Conservation (phyloP, 1,140 invertebrate genomes). For the Arion vulgaris region DNA sequence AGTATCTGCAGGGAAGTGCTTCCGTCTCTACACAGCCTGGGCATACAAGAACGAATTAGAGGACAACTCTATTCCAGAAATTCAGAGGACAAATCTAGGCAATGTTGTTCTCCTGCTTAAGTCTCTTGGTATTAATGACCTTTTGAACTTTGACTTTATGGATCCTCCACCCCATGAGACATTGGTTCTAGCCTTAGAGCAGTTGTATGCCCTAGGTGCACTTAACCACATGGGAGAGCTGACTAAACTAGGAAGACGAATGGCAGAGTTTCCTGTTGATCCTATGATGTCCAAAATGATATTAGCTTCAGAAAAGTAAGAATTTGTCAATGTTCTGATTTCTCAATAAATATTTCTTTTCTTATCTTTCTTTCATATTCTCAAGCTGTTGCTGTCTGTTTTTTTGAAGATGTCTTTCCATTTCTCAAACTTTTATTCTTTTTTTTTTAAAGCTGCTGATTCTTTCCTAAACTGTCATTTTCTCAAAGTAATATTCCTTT, state of each 20-base stretch:
- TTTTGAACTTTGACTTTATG: constrained; percentile 98
- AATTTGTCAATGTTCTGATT: neutral
- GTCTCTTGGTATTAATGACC: constrained; percentile 86
- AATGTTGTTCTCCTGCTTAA: constrained; percentile 73
- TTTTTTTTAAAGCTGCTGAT: too few relatives aligned
- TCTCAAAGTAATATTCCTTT: too few relatives aligned
- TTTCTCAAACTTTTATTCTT: too few relatives aligned
- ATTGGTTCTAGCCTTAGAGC: constrained; percentile 93
- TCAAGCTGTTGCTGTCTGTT: too few relatives aligned
- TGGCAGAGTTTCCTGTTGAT: constrained; percentile 99
- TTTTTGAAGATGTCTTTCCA: too few relatives aligned
- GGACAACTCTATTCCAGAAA: constrained; percentile 96
- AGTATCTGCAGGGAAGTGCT: constrained; percentile 89
- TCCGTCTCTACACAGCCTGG: constrained; percentile 91
- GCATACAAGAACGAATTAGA: constrained; percentile 98
- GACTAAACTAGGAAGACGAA: constrained; percentile 95
- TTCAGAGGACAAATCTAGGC: constrained; percentile 71
- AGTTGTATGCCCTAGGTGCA: constrained; percentile 97
- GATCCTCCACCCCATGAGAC: constrained; percentile 99
- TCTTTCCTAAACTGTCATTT: too few relatives aligned
- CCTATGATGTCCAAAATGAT: constrained; percentile 99
- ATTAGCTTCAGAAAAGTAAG: constrained; percentile 93
- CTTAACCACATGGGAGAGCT: constrained; percentile 97
- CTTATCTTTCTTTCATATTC: too few relatives aligned
- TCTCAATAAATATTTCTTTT: neutral